Base-by-base conservation (phyloP, 2,113 vertebrate species). In the Climacteris rufus region DNA sequence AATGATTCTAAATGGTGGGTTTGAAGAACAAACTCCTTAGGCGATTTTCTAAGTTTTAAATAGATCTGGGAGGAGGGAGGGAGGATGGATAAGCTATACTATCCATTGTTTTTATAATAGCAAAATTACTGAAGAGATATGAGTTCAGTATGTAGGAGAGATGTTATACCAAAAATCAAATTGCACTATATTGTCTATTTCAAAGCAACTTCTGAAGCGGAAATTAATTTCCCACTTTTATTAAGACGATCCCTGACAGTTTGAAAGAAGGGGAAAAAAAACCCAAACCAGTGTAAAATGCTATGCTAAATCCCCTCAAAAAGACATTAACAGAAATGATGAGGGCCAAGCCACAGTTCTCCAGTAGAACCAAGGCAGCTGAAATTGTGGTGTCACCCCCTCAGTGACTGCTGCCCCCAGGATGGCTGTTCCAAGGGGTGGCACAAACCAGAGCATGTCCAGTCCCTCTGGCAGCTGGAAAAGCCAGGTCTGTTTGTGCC, bases 181-280 rank as follows among this genome's bases (percentile, higher is more conserved):
- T 42, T 76, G 53, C 59, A 56, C n/a, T 7, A 6, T 53, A 56
- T 65, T 94, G 49, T 74, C 66, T 83, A 27, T 86, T 93, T 92
- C 70, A 92, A 90, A 95, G 76, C n/a, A 63, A 85, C 64, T 88
- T 64, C 60, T 91, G 79, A 92, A 84, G 59, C 13, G 1, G 54
- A 94, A 95, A 94, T 95, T 87, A 87, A 88, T 92, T 94, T 89
- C 60, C 79, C 33, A 44, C 90, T 93, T 94, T 64, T 83, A 30
- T 75, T 83, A 87, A 61, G 37, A 91, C 47, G 30, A 91, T 75
- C 60, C 27, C 52, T 83, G 82, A 74, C 87, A 88, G 44, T 64
- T 44, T 66, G 50, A 93, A 50, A 54, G 75, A 83, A 93, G 9
- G 25, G 10, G 2, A 0, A 0, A 3, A 25, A 54, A 75, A 76